Base-by-base conservation (phyloP, 2,888 invertebrate species). In the Pachliopta kotzebuea region DNA sequence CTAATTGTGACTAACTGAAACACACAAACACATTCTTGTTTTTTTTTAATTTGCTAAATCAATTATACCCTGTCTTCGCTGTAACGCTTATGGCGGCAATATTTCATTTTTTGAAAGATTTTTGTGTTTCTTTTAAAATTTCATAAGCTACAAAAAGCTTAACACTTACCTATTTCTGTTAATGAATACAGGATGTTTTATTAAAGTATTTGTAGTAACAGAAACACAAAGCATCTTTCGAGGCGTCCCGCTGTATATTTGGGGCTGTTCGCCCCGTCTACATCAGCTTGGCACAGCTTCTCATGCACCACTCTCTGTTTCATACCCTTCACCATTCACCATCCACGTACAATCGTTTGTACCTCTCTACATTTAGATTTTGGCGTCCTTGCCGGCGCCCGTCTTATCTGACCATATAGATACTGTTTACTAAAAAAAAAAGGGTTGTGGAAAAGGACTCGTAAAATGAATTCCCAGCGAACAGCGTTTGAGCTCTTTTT, bases 381-480 rank as follows among this genome's bases (percentile, higher is more conserved):
- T 70, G 70, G 70, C 72, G 71, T 69, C 72, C 70, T 23, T 65
- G 53, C 55, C 56, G 70, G 69, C 63, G 60, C 64, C 60, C 54
- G 31, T 59, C 60, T 65, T 57, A 60, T 61, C 59, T 56, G 53
- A 56, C 60, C 62, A 65, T 59, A 67, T 67, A 72, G 58, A 67
- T 72, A 67, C 68, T 68, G 55, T 69, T 59, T 57, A 65, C 71
- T 72, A 72, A 72, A 75, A 45, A 17, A 8, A 45, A 45, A 90
- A 90, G 88, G 92, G 90, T 90, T 90, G 90, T 90, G 90, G 90
- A 90, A 82, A 78, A 81, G 83, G 88, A 86, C 85, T 84, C 81
- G 80, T 78, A 63, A 70, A 69, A 68, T 69, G 56, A 66, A 61
- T 60, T 29, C 54, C n/a, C 23, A 29, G 57, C 14, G 50, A 68